Conservation (phyloP, 2,797 vertebrate species). For the Melanotaenia boesemani region DNA sequence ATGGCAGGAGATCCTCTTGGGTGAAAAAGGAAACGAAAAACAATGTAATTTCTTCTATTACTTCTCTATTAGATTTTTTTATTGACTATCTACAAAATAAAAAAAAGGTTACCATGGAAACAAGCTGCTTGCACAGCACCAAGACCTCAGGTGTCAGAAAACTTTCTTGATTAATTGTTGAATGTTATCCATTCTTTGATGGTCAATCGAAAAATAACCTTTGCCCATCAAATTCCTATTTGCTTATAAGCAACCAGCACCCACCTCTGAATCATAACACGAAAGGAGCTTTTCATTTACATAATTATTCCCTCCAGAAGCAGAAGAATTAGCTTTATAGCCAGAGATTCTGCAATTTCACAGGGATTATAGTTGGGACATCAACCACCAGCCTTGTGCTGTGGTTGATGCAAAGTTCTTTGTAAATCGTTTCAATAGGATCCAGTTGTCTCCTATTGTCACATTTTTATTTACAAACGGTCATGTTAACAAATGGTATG, state of each 20-base stretch:
- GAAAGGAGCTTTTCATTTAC: neutral
- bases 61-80: neutral
- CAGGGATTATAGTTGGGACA: conserved; percentile 2
- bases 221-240: neutral
- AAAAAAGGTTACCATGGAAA: conserved; percentile 44
- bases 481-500: conserved; percentile 27
- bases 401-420: conserved; percentile 13
- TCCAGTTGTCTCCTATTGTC: conserved; percentile 29
- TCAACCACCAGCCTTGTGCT: neutral
- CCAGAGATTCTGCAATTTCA: conserved; percentile 15
- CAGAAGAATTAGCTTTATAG: neutral
- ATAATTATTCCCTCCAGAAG: neutral
- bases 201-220: neutral
- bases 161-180: conserved; percentile 3
- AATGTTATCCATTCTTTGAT: neutral
- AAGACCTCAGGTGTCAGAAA: conserved; percentile 11
- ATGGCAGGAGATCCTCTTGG: neutral
- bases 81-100: neutral
- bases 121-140: conserved; percentile 17
- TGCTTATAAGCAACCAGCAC: neutral
- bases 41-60: neutral
- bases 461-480: conserved; percentile 6
- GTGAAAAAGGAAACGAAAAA: neutral
- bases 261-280: neutral
- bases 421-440: conserved; percentile 11